Evolutionary conservation across 2,797 vertebrate species (phyloP).

Genomic region (Mormyrus hasselquistii): DNA sequence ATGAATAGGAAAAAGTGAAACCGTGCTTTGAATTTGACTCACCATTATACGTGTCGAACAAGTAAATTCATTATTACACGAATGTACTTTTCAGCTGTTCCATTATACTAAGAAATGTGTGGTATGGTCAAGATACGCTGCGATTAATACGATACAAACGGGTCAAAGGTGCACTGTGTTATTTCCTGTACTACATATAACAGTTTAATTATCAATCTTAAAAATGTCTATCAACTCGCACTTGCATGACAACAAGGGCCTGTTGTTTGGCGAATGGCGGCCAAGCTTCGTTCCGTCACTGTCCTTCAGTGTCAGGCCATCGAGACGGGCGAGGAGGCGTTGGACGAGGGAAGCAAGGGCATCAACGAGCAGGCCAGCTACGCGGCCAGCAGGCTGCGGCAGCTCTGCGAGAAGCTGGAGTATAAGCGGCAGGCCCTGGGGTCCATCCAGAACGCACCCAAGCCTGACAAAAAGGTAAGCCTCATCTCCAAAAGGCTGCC

Average conservation of each 20-base stretch:
- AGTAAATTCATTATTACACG: not conserved
- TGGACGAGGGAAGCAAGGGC: conserved; percentile 75
- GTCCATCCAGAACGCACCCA: conserved; percentile 90
- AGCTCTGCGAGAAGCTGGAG: conserved; percentile 88
- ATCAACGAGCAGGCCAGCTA: conserved; percentile 91
- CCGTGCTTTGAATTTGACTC: not conserved
- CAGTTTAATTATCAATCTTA: not conserved
- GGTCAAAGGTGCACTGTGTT: not conserved
- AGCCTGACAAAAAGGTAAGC: conserved; percentile 93
- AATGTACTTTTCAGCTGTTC: not conserved
- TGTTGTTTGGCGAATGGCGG: not conserved
- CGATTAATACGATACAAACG: not conserved
- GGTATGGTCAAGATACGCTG: not conserved
- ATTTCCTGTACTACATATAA: not conserved
- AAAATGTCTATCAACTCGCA: not conserved
- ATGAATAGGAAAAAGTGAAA: not conserved
- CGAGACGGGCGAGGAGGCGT: conserved; percentile 65
- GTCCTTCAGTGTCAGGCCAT: conserved; percentile 64
- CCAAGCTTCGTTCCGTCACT: not conserved
- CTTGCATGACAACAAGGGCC: not conserved
- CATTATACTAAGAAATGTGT: not conserved
- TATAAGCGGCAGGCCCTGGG: conserved; percentile 92
- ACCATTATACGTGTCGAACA: not conserved
- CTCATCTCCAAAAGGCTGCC: not conserved
- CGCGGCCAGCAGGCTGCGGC: conserved; percentile 81